These are phyloP conservation scores for Plecotus auritus DNA, from an alignment of 2,113 vertebrate species.

Conservation along the genomic window DNA sequence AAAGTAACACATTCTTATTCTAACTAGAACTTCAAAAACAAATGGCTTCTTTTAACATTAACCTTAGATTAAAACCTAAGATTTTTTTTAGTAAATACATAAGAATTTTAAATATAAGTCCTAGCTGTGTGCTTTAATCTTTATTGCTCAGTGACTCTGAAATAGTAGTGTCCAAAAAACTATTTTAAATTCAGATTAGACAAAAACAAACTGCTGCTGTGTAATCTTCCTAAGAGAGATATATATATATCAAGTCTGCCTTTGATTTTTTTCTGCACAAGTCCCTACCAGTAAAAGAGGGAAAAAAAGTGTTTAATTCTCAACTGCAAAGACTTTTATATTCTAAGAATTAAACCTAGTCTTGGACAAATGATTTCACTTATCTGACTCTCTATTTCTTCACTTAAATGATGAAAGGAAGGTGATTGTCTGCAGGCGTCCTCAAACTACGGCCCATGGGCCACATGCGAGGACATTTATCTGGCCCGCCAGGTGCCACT, in stretches of 20 bases:
- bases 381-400: not conserved
- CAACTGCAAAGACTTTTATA: not conserved
- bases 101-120: not conserved
- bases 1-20: not conserved
- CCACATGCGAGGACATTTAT: no score
- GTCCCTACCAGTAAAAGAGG: not conserved
- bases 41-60: not conserved
- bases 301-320: not conserved
- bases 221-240: not conserved
- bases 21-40: not conserved
- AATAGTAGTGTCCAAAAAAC: not conserved
- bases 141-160: not conserved
- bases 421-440: no score
- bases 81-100: not conserved
- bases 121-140: not conserved
- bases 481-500: no score
- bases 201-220: not conserved
- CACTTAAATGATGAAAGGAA: not conserved
- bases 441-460: no score
- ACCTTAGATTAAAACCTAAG: not conserved
- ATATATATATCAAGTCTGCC: not conserved
- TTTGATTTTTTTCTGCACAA: not conserved
- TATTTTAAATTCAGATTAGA: not conserved
- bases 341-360: not conserved
- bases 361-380: not conserved